Percentiles rank a stretch among this genome's conserved stretches.
Evolutionary conservation across 2,113 vertebrate species (phyloP).

Genomic region (Tyto alba): DNA sequence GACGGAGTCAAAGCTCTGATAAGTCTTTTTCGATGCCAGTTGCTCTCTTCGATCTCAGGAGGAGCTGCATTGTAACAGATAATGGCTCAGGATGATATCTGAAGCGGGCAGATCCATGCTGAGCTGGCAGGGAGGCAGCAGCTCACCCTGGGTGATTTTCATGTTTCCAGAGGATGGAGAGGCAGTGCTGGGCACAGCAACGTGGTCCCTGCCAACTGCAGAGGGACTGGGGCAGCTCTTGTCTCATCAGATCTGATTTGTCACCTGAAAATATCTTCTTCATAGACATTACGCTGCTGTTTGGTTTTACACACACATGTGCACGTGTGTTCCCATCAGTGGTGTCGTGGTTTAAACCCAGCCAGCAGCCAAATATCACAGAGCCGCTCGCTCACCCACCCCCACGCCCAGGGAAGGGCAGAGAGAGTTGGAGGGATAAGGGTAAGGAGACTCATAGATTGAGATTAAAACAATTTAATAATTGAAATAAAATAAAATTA

Average conservation of each 20-base stretch:
- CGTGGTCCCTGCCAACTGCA: accelerated
- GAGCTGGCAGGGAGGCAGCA: background rate
- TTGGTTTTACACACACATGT: background rate
- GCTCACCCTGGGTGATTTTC: background rate
- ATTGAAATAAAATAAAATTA: too few relatives aligned
- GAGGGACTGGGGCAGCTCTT: background rate
- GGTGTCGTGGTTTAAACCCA: too few relatives aligned
- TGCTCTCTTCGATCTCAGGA: background rate
- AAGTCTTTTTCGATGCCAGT: background rate
- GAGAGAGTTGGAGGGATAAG: too few relatives aligned
- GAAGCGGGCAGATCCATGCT: background rate
- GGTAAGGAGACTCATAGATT: too few relatives aligned
- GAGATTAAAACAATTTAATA: too few relatives aligned
- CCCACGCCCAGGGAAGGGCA: too few relatives aligned
- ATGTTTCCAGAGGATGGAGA: background rate
- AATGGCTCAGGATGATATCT: background rate
- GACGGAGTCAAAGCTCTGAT: background rate
- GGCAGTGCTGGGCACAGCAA: background rate
- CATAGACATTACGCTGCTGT: background rate
- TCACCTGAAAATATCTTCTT: background rate
- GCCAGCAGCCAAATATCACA: too few relatives aligned
- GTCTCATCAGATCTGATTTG: background rate
- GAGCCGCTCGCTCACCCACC: too few relatives aligned
- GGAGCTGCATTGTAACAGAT: background rate
- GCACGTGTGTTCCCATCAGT: accelerated